These are phyloP conservation scores for Aeoliscus strigatus DNA, from an alignment of 2,797 vertebrate genomes.

Conservation along the genomic window DNA sequence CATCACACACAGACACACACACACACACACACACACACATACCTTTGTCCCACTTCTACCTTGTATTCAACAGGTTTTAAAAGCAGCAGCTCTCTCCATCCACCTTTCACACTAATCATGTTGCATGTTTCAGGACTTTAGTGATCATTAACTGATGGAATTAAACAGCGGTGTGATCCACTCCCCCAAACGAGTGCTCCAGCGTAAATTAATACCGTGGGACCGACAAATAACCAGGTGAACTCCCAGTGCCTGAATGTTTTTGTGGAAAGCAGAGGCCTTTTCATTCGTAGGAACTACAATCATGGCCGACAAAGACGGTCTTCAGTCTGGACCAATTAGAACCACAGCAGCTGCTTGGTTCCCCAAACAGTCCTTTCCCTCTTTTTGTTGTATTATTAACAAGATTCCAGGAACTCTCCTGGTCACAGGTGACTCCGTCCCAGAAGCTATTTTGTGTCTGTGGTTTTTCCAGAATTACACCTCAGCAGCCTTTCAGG, in stretches of 20 bases:
- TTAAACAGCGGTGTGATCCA: not conserved
- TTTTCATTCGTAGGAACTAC: too few relatives aligned
- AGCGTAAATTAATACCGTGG: not conserved
- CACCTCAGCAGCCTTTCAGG: too few relatives aligned
- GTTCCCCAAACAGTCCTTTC: too few relatives aligned
- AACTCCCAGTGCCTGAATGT: too few relatives aligned
- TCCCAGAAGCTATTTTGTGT: constrained; percentile 11
- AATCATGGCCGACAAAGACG: too few relatives aligned
- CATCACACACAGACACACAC: not conserved
- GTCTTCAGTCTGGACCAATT: too few relatives aligned
- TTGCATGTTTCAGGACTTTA: not conserved
- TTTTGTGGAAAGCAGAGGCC: too few relatives aligned
- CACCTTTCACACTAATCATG: not conserved
- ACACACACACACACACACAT: too few relatives aligned
- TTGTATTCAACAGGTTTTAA: too few relatives aligned
- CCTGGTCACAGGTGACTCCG: constrained; percentile 1
- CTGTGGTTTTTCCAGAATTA: constrained; percentile 25
- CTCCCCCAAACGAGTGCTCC: constrained; percentile 1
- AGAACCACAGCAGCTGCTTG: not conserved
- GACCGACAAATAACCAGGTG: too few relatives aligned
- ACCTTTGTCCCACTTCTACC: constrained; percentile 5
- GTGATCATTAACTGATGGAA: constrained; percentile 2
- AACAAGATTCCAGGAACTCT: constrained; percentile 23
- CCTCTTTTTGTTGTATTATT: constrained; percentile 3
- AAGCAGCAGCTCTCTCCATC: too few relatives aligned